A percentile compares a stretch with the other conserved stretches of the same genome.
phyloP scores from a whole-genome alignment of 2,888 invertebrate species.

The Koerneria pararmatus region DNA sequence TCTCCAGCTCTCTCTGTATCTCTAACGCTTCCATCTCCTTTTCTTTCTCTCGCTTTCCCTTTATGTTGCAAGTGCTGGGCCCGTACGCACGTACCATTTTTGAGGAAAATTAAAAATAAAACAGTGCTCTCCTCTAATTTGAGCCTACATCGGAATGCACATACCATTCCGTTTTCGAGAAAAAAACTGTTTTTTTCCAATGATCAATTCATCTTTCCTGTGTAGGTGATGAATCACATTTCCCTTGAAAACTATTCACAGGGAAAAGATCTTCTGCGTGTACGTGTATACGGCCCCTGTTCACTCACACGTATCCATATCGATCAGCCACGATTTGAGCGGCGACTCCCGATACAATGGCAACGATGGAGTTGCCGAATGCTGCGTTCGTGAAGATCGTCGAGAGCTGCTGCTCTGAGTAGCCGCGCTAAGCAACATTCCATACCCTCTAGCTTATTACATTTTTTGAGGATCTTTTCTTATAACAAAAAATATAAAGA shows the following conservation, averaged over 20 bases:
- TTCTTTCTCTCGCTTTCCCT: too few species aligned
- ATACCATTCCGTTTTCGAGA: too few species aligned
- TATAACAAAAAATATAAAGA: background rate
- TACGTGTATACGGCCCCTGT: too few species aligned
- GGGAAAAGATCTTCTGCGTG: too few species aligned
- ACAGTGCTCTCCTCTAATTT: background rate
- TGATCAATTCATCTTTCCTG: background rate
- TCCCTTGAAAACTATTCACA: too few species aligned
- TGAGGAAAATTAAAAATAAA: too few species aligned
- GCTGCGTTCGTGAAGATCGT: slow-evolving; percentile 63
- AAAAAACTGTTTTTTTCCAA: too few species aligned
- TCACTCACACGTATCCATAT: slow-evolving; percentile 64
- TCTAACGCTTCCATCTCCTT: too few species aligned
- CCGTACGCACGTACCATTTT: too few species aligned
- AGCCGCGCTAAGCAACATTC: slow-evolving; percentile 58
- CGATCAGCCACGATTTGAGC: slow-evolving; percentile 63
- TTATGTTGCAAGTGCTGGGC: too few species aligned
- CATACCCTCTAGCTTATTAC: background rate
- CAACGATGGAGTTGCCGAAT: slow-evolving; percentile 64
- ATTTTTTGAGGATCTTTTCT: background rate
- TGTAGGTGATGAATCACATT: too few species aligned
- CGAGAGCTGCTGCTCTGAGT: slow-evolving; percentile 61
- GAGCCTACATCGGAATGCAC: background rate
- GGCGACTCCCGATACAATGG: slow-evolving; percentile 63
- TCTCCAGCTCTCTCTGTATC: too few species aligned